Evolutionary conservation across 2,888 invertebrate species (phyloP).

Genomic region (Drosophila rubida): DNA sequence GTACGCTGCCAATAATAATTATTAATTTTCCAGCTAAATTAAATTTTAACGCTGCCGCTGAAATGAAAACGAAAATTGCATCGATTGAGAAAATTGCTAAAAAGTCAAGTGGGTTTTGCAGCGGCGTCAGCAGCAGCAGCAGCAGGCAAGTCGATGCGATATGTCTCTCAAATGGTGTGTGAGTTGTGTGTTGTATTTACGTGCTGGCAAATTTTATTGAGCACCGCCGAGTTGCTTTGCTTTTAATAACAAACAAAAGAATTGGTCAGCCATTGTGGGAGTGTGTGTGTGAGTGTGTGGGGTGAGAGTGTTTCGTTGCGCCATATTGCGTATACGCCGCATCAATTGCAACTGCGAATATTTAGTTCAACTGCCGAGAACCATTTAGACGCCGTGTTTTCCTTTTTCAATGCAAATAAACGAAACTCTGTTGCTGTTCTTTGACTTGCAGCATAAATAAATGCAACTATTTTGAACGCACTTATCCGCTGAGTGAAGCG

Average conservation of each 20-base stretch:
- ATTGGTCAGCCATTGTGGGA: constrained; percentile 34
- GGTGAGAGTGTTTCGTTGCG: constrained; percentile 6
- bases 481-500: constrained; percentile 43
- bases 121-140: background rate
- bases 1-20: constrained; percentile 70
- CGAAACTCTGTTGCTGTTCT: constrained; percentile 30
- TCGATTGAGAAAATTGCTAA: constrained; percentile 64
- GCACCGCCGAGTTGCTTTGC: constrained; percentile 48
- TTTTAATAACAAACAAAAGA: constrained; percentile 62
- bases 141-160: background rate
- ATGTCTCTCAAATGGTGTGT: constrained; percentile 5
- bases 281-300: constrained; percentile 5
- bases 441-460: constrained; percentile 54
- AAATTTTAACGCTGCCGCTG: constrained; percentile 66
- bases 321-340: constrained; percentile 72
- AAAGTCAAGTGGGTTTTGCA: constrained; percentile 39
- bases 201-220: constrained; percentile 59
- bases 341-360: constrained; percentile 28
- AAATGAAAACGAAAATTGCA: constrained; percentile 77
- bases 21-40: constrained; percentile 80
- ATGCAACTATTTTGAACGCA: constrained; percentile 58
- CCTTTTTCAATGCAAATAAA: constrained; percentile 56
- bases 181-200: constrained; percentile 18
- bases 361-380: constrained; percentile 60
- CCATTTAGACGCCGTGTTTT: constrained; percentile 38